Conservation (phyloP, 2,113 vertebrate genomes). For the Oryzias javanicus region DNA sequence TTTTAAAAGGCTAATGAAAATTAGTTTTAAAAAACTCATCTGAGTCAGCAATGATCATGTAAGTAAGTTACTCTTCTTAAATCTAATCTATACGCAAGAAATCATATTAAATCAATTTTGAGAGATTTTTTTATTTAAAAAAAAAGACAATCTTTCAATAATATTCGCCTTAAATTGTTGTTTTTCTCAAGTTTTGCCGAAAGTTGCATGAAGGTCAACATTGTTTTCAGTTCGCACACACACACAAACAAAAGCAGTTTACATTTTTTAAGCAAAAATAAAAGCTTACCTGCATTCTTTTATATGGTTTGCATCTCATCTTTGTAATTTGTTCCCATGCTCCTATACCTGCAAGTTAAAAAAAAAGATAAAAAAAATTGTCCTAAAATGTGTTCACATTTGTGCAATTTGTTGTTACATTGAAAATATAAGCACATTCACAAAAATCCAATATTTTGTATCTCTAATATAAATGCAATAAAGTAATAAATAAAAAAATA, state of each 20-base stretch:
- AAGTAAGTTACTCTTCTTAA: too few relatives aligned
- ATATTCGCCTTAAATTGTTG: neutral
- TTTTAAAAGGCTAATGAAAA: too few relatives aligned
- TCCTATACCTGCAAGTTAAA: slow-evolving; percentile 83
- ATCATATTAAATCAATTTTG: too few relatives aligned
- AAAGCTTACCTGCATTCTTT: slow-evolving; percentile 90
- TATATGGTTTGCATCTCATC: slow-evolving; percentile 88
- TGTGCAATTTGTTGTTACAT: too few relatives aligned
- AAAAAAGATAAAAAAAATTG: neutral
- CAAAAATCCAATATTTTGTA: too few relatives aligned
- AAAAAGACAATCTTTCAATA: too few relatives aligned
- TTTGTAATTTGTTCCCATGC: slow-evolving; percentile 90
- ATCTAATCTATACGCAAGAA: too few relatives aligned
- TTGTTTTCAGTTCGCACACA: neutral
- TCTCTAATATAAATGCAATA: neutral
- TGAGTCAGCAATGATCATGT: too few relatives aligned
- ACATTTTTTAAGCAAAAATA: neutral
- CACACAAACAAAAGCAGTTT: neutral
- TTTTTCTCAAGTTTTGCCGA: slow-evolving; percentile 12
- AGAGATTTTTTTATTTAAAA: too few relatives aligned
- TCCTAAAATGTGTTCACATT: too few relatives aligned
- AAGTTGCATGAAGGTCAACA: neutral
- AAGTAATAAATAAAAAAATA: neutral
- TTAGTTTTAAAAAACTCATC: too few relatives aligned
- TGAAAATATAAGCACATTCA: too few relatives aligned